A percentile compares a stretch with the other conserved stretches of the same genome.
phyloP scores from a whole-genome alignment of 1,140 invertebrate genomes.

The Stegodyphus dumicola region DNA sequence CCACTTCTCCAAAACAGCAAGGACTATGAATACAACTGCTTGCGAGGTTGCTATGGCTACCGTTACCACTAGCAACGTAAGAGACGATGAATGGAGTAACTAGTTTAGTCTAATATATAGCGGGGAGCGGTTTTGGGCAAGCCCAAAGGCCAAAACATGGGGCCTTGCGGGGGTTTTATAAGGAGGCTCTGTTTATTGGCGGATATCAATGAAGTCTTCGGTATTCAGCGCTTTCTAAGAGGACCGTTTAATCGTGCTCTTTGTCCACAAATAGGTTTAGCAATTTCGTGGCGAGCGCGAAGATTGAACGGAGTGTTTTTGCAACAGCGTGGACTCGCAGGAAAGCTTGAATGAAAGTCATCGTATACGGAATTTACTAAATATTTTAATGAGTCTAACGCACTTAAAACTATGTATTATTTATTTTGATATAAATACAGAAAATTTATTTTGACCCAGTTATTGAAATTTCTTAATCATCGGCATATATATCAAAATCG shows the following conservation, averaged over 20 bases:
- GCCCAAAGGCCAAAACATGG: conserved; percentile 37
- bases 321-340: too few species aligned
- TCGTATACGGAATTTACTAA: not conserved
- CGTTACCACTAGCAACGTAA: conserved; percentile 36
- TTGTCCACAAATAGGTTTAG: conserved; percentile 24
- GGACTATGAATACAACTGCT: conserved; percentile 42
- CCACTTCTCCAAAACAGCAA: not conserved
- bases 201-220: conserved; percentile 56
- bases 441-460: too few species aligned
- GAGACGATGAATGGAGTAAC: conserved; percentile 60
- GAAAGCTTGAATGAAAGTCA: too few species aligned
- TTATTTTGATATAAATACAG: too few species aligned
- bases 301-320: conserved; percentile 3
- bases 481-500: too few species aligned
- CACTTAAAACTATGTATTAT: too few species aligned
- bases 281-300: conserved; percentile 7
- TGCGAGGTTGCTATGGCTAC: conserved; percentile 44
- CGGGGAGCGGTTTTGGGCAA: conserved; percentile 39
- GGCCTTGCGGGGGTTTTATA: conserved; percentile 46
- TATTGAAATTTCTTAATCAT: too few species aligned
- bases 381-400: not conserved
- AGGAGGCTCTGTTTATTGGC: conserved; percentile 50
- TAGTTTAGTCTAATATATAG: conserved; percentile 53
- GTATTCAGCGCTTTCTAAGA: conserved; percentile 43
- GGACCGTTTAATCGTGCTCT: conserved; percentile 26